phyloP scores from a whole-genome alignment of 35 echinoderm and acorn worm genomes.

The Heliocidaris tuberculata region DNA sequence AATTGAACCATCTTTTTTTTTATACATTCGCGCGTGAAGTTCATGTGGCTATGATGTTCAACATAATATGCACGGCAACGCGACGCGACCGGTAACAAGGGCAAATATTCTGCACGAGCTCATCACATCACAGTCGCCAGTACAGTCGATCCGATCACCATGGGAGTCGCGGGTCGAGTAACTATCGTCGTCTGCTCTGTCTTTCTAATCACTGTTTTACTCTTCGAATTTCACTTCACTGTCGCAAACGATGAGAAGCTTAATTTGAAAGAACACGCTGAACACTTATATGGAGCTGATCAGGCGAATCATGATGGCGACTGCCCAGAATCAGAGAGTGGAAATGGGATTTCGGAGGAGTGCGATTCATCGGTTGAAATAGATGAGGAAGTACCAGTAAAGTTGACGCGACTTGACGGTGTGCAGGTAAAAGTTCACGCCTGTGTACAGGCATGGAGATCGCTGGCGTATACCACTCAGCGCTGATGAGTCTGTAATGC shows the following conservation, averaged over 20 bases:
- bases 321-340: not conserved
- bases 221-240: not conserved
- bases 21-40: not conserved
- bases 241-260: not conserved
- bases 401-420: not conserved
- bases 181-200: not conserved
- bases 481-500: too few species aligned
- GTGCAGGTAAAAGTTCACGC: not conserved
- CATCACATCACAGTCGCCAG: too few species aligned
- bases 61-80: too few species aligned
- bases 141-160: not conserved
- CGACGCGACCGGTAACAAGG: too few species aligned
- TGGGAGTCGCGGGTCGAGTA: not conserved
- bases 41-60: too few species aligned
- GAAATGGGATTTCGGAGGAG: not conserved
- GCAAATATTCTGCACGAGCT: too few species aligned
- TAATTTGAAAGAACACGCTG: slow-evolving; percentile 21
- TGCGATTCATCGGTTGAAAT: not conserved
- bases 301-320: not conserved
- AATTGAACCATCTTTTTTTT: not conserved
- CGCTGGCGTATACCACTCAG: not conserved
- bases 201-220: not conserved
- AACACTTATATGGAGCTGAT: not conserved
- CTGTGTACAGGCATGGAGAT: not conserved
- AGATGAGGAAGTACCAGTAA: not conserved